Conservation (phyloP, 1,140 invertebrate species). For the Ips typographus region DNA sequence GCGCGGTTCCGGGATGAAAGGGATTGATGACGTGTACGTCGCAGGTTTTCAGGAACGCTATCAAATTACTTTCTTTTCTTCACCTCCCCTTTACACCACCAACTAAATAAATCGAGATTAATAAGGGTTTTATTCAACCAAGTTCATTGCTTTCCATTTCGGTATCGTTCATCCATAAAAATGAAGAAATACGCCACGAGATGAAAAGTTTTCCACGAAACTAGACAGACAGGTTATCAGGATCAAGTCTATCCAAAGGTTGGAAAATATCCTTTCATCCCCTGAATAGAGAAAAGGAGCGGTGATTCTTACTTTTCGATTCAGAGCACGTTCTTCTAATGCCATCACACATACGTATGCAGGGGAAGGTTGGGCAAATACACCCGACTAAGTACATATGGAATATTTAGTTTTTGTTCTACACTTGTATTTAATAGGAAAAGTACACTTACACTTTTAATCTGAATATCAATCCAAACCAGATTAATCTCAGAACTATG, state of each 20-base stretch:
- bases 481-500: no score
- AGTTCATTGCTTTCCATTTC: conserved; percentile 6
- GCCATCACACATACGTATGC: conserved; percentile 49
- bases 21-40: conserved; percentile 43
- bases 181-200: conserved; percentile 20
- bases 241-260: conserved; percentile 37
- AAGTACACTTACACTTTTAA: no score
- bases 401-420: not conserved
- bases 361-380: conserved; percentile 27
- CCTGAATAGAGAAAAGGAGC: conserved; percentile 38
- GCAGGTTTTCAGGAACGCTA: conserved; percentile 8
- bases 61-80: not conserved
- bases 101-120: not conserved
- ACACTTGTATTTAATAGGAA: no score
- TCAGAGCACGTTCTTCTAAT: conserved; percentile 48
- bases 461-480: no score
- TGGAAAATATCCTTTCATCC: conserved; percentile 36
- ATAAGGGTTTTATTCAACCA: conserved; percentile 1
- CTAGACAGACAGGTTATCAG: conserved; percentile 35
- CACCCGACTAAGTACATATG: not conserved
- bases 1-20: conserved; percentile 40
- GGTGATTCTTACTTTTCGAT: conserved; percentile 48
- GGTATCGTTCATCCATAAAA: conserved; percentile 22
- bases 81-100: not conserved
- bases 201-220: conserved; percentile 33